These are phyloP conservation scores for Hemiprocne comata DNA, from an alignment of 2,113 vertebrate genomes.

Conservation along the genomic window DNA sequence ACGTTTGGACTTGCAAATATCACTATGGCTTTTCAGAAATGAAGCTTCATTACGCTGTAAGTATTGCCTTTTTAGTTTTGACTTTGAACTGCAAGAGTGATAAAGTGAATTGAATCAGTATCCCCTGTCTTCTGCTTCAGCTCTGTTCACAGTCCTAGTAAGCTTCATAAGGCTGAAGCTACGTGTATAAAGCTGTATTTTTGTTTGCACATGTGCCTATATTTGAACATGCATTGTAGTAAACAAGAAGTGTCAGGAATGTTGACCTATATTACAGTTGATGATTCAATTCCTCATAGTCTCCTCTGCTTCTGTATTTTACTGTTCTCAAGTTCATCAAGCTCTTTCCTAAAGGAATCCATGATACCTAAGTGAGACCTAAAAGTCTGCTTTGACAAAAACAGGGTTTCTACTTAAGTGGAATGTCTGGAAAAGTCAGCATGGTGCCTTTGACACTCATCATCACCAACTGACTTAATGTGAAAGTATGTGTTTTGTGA, in stretches of 20 bases:
- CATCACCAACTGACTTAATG: background rate
- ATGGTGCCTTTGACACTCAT: background rate
- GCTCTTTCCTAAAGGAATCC: background rate
- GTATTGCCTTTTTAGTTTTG: background rate
- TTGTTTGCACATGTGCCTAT: background rate
- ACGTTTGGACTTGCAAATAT: background rate
- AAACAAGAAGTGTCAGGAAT: background rate
- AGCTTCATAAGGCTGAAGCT: background rate
- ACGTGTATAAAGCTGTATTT: background rate
- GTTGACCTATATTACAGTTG: background rate
- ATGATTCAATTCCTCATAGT: background rate
- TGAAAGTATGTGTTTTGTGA: background rate
- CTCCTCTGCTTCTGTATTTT: background rate
- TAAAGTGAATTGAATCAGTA: background rate
- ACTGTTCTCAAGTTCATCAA: background rate
- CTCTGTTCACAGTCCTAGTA: background rate
- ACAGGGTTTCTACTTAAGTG: background rate
- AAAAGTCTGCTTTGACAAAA: background rate
- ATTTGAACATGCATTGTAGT: background rate
- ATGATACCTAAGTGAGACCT: background rate
- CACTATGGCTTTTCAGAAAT: background rate
- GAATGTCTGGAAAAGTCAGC: background rate
- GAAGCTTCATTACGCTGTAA: background rate
- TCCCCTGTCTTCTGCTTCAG: background rate
- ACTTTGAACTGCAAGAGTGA: background rate